A percentile compares a stretch with the other conserved stretches of the same genome.
Conservation (phyloP, 2,113 vertebrate genomes). For the Thunnus thynnus region DNA sequence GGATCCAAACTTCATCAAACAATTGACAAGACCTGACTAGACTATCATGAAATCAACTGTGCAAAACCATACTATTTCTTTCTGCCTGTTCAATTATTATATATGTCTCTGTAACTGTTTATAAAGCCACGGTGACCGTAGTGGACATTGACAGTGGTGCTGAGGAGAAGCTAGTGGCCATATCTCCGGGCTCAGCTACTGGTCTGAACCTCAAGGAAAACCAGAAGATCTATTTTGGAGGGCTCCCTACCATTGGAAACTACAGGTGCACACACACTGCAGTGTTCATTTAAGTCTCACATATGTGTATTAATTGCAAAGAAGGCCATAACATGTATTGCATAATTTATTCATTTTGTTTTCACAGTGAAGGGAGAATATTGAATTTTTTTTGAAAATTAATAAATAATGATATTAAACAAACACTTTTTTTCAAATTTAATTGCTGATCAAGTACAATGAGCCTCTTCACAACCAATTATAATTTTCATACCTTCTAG, state of each 20-base stretch:
- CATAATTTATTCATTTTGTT: not conserved
- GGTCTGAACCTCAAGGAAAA: slow-evolving; percentile 94
- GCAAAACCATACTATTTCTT: too few relatives aligned
- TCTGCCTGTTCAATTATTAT: not conserved
- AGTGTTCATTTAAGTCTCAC: not conserved
- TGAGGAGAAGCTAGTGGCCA: slow-evolving; percentile 87
- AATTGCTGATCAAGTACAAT: not conserved
- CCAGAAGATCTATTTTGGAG: slow-evolving; percentile 97
- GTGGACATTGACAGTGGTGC: slow-evolving; percentile 90
- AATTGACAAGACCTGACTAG: too few relatives aligned
- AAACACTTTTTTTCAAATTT: not conserved
- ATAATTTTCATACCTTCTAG: not conserved
- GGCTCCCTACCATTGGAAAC: slow-evolving; percentile 91
- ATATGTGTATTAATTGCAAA: not conserved
- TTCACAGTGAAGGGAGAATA: not conserved
- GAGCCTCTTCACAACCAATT: not conserved
- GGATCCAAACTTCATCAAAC: too few relatives aligned
- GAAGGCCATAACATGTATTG: not conserved
- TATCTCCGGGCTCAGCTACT: slow-evolving; percentile 90
- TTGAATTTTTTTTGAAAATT: not conserved
- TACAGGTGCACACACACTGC: slow-evolving; percentile 87
- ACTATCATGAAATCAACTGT: too few relatives aligned
- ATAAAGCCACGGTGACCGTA: slow-evolving; percentile 90
- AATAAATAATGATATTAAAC: not conserved
- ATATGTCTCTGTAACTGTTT: not conserved